Percentiles rank a stretch among this genome's conserved stretches.
Evolutionary conservation across 2,797 vertebrate species (phyloP).

Genomic region (Euphonia xanthogaster): DNA sequence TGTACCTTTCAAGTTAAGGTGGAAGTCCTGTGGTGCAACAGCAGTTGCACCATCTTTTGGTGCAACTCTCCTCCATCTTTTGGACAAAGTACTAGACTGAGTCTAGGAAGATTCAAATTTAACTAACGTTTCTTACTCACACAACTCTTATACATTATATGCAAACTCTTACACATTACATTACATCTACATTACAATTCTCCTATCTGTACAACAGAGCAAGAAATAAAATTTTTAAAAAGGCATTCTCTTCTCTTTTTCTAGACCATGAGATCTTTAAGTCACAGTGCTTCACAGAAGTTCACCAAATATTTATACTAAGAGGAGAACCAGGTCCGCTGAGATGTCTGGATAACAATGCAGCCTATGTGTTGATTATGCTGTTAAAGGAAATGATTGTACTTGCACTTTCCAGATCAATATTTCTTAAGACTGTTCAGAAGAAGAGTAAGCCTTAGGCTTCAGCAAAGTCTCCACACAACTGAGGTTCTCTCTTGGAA

Average conservation of each 20-base stretch:
- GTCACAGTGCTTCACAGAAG: background rate
- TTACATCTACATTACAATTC: background rate
- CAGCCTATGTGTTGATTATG: background rate
- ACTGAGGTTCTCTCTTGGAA: background rate
- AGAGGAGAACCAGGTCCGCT: background rate
- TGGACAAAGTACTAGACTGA: background rate
- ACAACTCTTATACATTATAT: background rate
- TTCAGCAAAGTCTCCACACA: background rate
- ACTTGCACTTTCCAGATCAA: background rate
- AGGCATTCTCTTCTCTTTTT: background rate
- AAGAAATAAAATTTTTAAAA: background rate
- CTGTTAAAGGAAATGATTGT: background rate
- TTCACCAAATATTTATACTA: background rate
- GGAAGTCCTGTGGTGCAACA: background rate
- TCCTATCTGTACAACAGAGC: background rate
- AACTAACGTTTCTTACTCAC: background rate
- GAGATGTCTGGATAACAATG: background rate
- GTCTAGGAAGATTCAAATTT: background rate
- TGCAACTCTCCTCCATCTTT: no score
- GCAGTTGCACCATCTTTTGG: no score
- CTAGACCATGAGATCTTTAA: background rate
- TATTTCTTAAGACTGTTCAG: background rate
- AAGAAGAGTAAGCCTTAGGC: background rate
- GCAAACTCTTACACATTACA: background rate
- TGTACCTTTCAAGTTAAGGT: background rate